Base-by-base conservation (phyloP, 1,140 invertebrate genomes). In the Drosophila yakuba region DNA sequence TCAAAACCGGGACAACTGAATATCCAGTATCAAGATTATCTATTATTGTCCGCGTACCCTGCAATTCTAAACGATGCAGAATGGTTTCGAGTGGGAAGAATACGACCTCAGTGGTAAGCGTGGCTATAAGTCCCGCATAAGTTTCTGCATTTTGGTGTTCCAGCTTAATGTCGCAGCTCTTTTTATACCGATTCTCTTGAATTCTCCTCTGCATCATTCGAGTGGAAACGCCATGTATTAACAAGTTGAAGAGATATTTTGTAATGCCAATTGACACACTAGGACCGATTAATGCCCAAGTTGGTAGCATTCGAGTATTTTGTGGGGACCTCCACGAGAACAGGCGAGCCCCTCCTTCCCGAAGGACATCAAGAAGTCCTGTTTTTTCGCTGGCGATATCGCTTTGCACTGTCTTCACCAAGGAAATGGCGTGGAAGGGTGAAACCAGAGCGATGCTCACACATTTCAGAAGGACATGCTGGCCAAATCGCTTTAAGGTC, bases 361-460 rank as follows among this genome's bases (percentile, higher is more conserved):
- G 94, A 78, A 99, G 96, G 43, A 98, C 97, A 93, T 99, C 98
- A 59, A 98, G 94, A 41, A 98, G 94, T 14, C 97, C 97, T 11
- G 98, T 97, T 83, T 96, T 97, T 89, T 99, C 98, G 92, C 97
- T 98, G 7, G 98, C 97, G 78, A 99, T 98, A 90, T 98, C 97
- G 93, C 97, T 98, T 92, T 99, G 98, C 3, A 99, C 98, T 5
- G 97, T 98, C 94, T 99, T 98, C 3, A 99, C 97, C 23, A 98
- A 93, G 76, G 97, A 98, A 17, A 98, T 97, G 12, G 97, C 97
- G 91, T 97, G 97, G 92, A 99, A 99, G 64, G 98, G 98, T 15
- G 97, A 97, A 8, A 98, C 95, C 23, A 98, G 93, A 57, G 96
- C 96, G 85, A 97, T 94, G 80, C 96, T 96, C 32, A 97, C 93